Evolutionary conservation across 2,113 vertebrate genomes (phyloP).

Genomic region (Lepidothrix coronata): DNA sequence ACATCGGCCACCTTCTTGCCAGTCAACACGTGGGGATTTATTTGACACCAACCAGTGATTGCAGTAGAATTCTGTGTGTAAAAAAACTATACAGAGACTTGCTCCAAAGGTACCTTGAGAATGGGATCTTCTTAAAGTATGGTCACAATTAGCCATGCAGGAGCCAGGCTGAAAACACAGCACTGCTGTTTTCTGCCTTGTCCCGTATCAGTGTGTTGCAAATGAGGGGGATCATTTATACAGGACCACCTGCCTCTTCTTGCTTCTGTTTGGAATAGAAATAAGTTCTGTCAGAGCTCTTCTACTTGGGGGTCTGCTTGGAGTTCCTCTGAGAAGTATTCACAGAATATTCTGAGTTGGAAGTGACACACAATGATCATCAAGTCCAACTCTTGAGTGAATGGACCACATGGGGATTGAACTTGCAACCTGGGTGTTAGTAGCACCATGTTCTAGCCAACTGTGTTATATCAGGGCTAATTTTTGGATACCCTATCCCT

Average conservation of each 20-base stretch:
- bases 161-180: not conserved
- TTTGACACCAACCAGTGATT: not conserved
- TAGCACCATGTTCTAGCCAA: not conserved
- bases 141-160: not conserved
- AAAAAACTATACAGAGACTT: not conserved
- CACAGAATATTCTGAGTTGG: not conserved
- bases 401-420: not conserved
- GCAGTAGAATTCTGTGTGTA: not conserved
- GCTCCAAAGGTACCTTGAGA: accelerated
- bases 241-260: not conserved
- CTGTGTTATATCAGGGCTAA: not conserved
- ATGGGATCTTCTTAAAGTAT: not conserved
- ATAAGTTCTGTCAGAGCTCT: not conserved
- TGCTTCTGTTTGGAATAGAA: not conserved
- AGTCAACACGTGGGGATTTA: accelerated
- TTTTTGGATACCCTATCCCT: not conserved
- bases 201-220: accelerated
- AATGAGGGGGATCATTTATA: accelerated
- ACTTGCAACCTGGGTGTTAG: not conserved
- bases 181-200: not conserved
- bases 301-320: not conserved
- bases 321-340: not conserved
- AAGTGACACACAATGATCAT: not conserved
- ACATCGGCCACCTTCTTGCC: not conserved
- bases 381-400: not conserved